Base-by-base conservation (phyloP, 1,140 invertebrate genomes). In the Bombus sylvicola region DNA sequence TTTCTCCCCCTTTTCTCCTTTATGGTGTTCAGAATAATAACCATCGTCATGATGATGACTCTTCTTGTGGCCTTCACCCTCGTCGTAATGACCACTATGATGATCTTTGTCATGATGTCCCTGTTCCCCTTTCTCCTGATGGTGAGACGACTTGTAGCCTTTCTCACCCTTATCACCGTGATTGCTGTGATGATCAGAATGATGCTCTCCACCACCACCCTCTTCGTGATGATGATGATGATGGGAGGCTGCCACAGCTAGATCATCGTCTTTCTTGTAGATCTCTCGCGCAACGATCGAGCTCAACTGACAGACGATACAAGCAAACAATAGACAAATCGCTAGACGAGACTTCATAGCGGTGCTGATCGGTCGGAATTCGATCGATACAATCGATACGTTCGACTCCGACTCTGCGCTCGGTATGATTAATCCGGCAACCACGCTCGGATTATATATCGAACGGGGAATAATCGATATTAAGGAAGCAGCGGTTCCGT, bases 31-130 rank as follows among this genome's bases (percentile, higher is more conserved):
- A 3, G 95, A 96, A 86, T 97, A 96, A 92, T 97, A 96, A 25
- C 97, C 97, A 74, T 97, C 96, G 75, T 97, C 96, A 92, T 97
- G 96, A 93, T 97, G 96, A 85, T 97, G 96, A 71, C 96, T 96
- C 91, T 97, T 97, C 90, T 97, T 97, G 88, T 96, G 96, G 22
- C 97, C 97, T 5, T 96, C 96, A 69, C 97, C 95, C 85, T 97
- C 97, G 66, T 95, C 95, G 91, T 96, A 96, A 88, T 97, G 96
- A 22, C 96, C 96, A n/a, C 95, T 95, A 88, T 97, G 96, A 69
- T 96, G 95, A 89, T 96, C 96, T 87, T 97, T 97, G 89, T 96
- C 95, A 92, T 97, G 96, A 64, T 97, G 96, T 18, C 96, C 97
- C 91, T 97, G 97, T 31, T 96, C 95, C 2, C 97, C 97, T 86